phyloP scores from a whole-genome alignment of 37 sponge, comb jelly and placozoan genomes.

The Spongilla lacustris region DNA sequence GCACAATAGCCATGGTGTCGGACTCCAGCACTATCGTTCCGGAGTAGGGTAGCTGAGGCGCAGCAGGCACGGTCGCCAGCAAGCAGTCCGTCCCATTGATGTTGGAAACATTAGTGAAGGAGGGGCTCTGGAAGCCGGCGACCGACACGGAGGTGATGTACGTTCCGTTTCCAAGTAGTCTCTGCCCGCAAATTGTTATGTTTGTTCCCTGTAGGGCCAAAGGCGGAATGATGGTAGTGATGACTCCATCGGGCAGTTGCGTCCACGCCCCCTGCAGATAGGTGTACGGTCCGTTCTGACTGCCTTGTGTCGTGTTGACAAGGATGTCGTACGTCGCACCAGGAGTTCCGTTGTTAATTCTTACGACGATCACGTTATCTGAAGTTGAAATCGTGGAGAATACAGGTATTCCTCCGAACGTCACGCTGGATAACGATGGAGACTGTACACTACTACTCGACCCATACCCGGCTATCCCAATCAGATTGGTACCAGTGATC shows the following conservation, averaged over 20 bases:
- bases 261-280: constrained; percentile 31
- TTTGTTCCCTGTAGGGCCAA: constrained; percentile 17
- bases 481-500: constrained; percentile 54
- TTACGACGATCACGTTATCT: constrained; percentile 13
- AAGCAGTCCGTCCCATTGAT: constrained; percentile 7
- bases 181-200: constrained; percentile 46
- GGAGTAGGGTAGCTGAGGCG: background rate
- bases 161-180: constrained; percentile 58
- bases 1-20: constrained; percentile 68
- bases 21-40: constrained; percentile 2
- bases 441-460: background rate
- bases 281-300: constrained; percentile 54
- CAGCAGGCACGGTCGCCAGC: constrained; percentile 5
- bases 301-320: constrained; percentile 52
- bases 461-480: constrained; percentile 17
- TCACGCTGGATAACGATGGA: constrained; percentile 16
- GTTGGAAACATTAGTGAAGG: no score
- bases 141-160: constrained; percentile 18
- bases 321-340: background rate
- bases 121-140: background rate
- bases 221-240: constrained; percentile 50
- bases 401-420: constrained; percentile 22
- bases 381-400: background rate
- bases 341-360: constrained; percentile 26
- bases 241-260: constrained; percentile 53